These are phyloP conservation scores for Stictonetta naevosa DNA, from an alignment of 2,113 vertebrate species.

Conservation along the genomic window DNA sequence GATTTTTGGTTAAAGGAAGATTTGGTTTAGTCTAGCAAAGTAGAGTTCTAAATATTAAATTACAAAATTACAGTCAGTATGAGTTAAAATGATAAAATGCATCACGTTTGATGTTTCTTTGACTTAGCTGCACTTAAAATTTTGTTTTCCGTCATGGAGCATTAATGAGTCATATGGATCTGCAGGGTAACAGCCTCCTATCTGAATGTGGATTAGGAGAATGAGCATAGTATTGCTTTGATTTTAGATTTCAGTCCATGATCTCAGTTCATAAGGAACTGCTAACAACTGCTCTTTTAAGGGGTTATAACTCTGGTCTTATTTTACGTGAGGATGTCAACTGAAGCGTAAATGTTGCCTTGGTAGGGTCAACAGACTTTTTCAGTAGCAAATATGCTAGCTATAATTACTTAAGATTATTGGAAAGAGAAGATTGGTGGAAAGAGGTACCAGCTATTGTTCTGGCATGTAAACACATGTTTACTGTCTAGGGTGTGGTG, in stretches of 20 bases:
- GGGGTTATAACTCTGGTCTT: neutral
- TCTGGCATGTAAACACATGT: neutral
- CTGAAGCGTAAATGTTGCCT: neutral
- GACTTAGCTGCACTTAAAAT: neutral
- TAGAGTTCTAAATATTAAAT: neutral
- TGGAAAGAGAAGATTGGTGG: neutral
- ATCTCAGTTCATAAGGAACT: neutral
- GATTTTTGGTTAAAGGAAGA: neutral
- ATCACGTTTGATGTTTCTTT: neutral
- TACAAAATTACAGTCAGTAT: neutral
- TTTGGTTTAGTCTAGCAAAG: neutral
- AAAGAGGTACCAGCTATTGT: neutral
- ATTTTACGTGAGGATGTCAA: neutral
- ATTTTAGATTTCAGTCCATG: neutral
- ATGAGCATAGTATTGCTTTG: neutral
- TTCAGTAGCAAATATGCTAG: neutral
- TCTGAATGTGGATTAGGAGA: neutral
- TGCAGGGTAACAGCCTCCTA: neutral
- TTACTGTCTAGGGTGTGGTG: neutral
- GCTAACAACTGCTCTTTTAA: neutral
- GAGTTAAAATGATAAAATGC: neutral
- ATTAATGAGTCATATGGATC: slow-evolving; percentile 33
- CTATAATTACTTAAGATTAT: neutral
- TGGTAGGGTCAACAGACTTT: neutral
- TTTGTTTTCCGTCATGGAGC: neutral